Percentiles rank a stretch among this genome's conserved stretches.
Conservation (phyloP, 2,113 vertebrate species). For the Poeciliopsis occidentalis region DNA sequence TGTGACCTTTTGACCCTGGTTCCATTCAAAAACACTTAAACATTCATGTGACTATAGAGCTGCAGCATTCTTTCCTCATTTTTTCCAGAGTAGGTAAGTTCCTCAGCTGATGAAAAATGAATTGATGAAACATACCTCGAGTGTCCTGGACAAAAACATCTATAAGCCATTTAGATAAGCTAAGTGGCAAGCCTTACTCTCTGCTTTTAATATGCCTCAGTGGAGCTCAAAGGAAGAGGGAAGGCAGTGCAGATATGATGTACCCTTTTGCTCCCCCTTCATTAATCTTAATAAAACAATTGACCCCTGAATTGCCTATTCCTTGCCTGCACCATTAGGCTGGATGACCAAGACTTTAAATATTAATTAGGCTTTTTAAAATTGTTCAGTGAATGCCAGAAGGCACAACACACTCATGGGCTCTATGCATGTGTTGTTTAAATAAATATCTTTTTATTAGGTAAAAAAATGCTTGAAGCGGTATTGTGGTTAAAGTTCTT, state of each 20-base stretch:
- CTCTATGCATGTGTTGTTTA: constrained; percentile 61
- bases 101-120: constrained; percentile 72
- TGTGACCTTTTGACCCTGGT: background rate
- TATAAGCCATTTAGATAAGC: constrained; percentile 78
- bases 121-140: constrained; percentile 68
- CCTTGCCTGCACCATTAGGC: constrained; percentile 75
- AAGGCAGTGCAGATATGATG: constrained; percentile 72
- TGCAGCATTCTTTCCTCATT: constrained; percentile 48
- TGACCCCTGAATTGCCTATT: constrained; percentile 81
- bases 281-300: constrained; percentile 83
- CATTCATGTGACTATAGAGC: background rate
- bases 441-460: constrained; percentile 73
- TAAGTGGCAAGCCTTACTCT: constrained; percentile 73
- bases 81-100: constrained; percentile 51
- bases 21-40: constrained; percentile 36
- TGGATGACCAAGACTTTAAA: constrained; percentile 77
- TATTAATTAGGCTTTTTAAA: constrained; percentile 80
- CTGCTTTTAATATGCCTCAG: constrained; percentile 72
- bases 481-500: constrained; percentile 58
- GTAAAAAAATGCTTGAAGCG: constrained; percentile 72
- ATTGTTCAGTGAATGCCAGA: constrained; percentile 77
- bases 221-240: constrained; percentile 62
- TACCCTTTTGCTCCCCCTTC: constrained; percentile 74
- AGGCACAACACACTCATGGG: constrained; percentile 45
- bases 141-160: constrained; percentile 73